Base-by-base conservation (phyloP, 2,888 invertebrate species). In the Cerceris rybyensis region DNA sequence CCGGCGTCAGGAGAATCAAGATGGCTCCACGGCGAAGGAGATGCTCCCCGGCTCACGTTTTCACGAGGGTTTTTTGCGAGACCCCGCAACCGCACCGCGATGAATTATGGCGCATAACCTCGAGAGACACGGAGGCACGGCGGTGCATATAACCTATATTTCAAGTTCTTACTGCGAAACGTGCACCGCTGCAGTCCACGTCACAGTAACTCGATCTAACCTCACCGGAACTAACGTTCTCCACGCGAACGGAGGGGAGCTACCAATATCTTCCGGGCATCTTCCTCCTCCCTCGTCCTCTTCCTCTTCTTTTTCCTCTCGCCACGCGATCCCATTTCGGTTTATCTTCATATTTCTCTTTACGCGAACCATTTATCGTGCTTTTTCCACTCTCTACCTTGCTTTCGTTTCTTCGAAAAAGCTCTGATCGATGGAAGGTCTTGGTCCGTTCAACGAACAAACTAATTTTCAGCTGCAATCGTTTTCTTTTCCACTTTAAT, bases 41-140 rank as follows among this genome's bases (percentile, higher is more conserved):
- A 16, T 16, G 57, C 60, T 57, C 54, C 71, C 59, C 59, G 64
- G 7, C 67, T 71, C 82, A 54, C 67, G 75, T 78, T 85, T 76
- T 74, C 83, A 63, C 72, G 52, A 70, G 70, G 55, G 28, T 78
- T 75, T 75, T 80, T 71, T 58, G 74, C 75, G 9, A 61, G 60
- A 58, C 13, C 61, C 64, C 7, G 68, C 80, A 72, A 78, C 75
- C 75, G 59, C 55, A 41, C 46, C 41, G 42, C 76, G 74, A 80
- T 85, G 80, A 85, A 86, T 85, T 85, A 86, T 83, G 82, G 78
- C 43, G 80, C 75, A 77, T 83, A 86, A 85, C 83, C 83, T 80
- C 85, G 72, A 66, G 85, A 82, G 85, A 80, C 82, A 73, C 66
- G 76, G 65, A 80, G 77, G 59, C 71, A 74, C 78, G 74, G 65